Evolutionary conservation across 37 sponge, comb jelly and placozoan genomes (phyloP).

Genomic region (Aplysina aerophoba): DNA sequence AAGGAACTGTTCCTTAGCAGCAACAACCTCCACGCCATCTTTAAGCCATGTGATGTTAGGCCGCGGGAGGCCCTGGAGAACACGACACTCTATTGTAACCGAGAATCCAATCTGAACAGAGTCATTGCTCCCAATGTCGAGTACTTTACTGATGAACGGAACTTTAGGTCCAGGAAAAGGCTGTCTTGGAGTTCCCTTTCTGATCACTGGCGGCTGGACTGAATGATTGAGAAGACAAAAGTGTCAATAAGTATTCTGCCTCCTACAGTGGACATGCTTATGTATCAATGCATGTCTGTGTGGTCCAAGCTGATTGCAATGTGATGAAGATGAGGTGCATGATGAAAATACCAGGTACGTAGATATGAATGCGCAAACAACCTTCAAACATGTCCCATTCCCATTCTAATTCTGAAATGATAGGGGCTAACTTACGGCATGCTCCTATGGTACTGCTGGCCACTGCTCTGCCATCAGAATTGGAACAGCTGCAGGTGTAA

Average conservation of each 20-base stretch:
- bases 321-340: too few species aligned
- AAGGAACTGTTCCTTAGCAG: neutral
- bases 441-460: neutral
- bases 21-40: neutral
- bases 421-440: conserved; percentile 25
- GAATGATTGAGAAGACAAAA: neutral
- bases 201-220: neutral
- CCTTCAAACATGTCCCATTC: neutral
- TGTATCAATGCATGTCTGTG: too few species aligned
- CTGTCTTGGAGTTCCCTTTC: neutral
- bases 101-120: neutral
- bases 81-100: neutral
- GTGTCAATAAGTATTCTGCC: too few species aligned
- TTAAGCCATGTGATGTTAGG: neutral
- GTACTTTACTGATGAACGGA: too few species aligned
- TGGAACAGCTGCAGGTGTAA: conserved; percentile 27
- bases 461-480: neutral
- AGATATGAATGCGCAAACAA: neutral
- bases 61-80: neutral
- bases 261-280: too few species aligned
- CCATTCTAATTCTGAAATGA: too few species aligned
- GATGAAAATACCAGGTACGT: neutral
- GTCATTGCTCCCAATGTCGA: conserved; percentile 24
- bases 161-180: neutral
- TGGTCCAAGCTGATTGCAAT: too few species aligned